A percentile compares a stretch with the other conserved stretches of the same genome.
phyloP scores from a whole-genome alignment of 2,888 invertebrate species.

The Falcaria lacertinaria region DNA sequence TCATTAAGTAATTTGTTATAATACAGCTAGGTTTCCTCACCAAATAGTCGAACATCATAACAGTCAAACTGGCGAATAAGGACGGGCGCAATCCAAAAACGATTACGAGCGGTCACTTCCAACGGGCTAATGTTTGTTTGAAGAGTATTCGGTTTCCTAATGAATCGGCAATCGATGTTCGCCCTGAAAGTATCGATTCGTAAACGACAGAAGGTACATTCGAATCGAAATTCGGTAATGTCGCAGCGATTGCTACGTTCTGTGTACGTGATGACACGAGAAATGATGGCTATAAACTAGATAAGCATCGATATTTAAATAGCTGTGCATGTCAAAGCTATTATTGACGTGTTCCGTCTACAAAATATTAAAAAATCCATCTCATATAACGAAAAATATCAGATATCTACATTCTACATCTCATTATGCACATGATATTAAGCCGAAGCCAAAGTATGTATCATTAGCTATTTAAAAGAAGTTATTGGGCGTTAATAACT shows the following conservation, averaged over 20 bases:
- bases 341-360: neutral
- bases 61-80: too few relatives aligned
- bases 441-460: too few relatives aligned
- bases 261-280: slow-evolving; percentile 16
- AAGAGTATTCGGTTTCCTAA: slow-evolving; percentile 43
- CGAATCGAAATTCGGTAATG: slow-evolving; percentile 14
- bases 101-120: slow-evolving; percentile 47
- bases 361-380: too few relatives aligned
- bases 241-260: slow-evolving; percentile 19
- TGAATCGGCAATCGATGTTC: slow-evolving; percentile 46
- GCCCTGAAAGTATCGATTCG: slow-evolving; percentile 43
- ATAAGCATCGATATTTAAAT: slow-evolving; percentile 12
- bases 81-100: slow-evolving; percentile 64
- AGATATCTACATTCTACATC: too few relatives aligned
- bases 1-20: neutral
- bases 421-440: too few relatives aligned
- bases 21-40: too few relatives aligned
- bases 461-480: too few relatives aligned
- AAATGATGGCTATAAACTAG: slow-evolving; percentile 16
- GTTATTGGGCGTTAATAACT: too few relatives aligned
- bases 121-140: slow-evolving; percentile 58
- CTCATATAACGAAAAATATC: too few relatives aligned
- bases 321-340: slow-evolving; percentile 9
- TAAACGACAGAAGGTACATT: slow-evolving; percentile 26
- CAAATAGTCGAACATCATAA: too few relatives aligned